phyloP scores from a whole-genome alignment of 2,888 invertebrate species.

The Pheosia tremula region DNA sequence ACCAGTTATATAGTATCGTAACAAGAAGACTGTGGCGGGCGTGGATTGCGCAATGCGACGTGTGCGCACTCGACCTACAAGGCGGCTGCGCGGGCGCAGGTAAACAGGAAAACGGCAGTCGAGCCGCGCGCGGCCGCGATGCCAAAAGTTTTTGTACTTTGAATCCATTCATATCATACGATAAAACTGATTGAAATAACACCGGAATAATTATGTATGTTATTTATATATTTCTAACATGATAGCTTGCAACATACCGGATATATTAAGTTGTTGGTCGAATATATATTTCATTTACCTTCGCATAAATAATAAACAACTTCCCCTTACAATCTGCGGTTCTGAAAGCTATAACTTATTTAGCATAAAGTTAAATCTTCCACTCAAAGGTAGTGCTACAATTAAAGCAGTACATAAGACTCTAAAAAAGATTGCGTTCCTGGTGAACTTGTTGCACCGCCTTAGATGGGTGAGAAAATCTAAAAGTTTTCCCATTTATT shows the following conservation, averaged over 20 bases:
- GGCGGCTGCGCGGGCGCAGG: conserved; percentile 35
- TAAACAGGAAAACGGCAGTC: conserved; percentile 52
- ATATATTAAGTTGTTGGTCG: background rate
- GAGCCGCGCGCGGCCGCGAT: conserved; percentile 20
- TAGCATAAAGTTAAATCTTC: too few relatives aligned
- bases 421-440: too few relatives aligned
- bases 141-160: conserved; percentile 33
- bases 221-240: conserved; percentile 7
- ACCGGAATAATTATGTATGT: background rate
- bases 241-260: background rate
- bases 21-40: conserved; percentile 34
- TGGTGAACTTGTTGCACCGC: too few relatives aligned
- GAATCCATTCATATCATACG: conserved; percentile 19
- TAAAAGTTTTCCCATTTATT: too few relatives aligned
- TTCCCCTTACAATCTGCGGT: too few relatives aligned
- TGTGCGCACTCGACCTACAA: conserved; percentile 38
- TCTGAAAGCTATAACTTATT: too few relatives aligned
- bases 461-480: too few relatives aligned
- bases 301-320: too few relatives aligned
- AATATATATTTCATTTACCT: too few relatives aligned
- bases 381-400: too few relatives aligned
- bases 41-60: conserved; percentile 43
- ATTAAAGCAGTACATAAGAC: too few relatives aligned
- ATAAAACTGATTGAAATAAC: background rate
- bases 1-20: conserved; percentile 41